Conservation (phyloP, 2,113 vertebrate genomes). For the Mystacornis crossleyi region DNA sequence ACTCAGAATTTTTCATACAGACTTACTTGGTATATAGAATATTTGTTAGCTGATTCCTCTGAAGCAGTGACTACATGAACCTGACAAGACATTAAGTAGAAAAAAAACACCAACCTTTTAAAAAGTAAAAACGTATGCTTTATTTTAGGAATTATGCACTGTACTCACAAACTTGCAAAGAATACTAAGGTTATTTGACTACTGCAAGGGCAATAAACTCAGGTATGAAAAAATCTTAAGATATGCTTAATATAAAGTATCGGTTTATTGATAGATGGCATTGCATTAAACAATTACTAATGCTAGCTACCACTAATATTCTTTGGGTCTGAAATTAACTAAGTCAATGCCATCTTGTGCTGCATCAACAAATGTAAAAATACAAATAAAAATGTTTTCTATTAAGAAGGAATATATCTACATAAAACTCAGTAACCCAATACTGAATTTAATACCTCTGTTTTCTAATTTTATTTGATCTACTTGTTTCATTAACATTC, state of each 20-base stretch:
- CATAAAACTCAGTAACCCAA: background rate
- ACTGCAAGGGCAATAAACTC: background rate
- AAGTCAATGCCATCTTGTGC: background rate
- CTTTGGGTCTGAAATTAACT: background rate
- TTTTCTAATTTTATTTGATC: background rate
- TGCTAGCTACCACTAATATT: background rate
- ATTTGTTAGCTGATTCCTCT: slow-evolving; percentile 69
- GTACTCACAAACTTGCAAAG: background rate
- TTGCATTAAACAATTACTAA: background rate
- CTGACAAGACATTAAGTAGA: slow-evolving; percentile 53
- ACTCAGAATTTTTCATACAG: background rate
- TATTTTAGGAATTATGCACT: background rate
- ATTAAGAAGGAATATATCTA: background rate
- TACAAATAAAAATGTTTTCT: background rate
- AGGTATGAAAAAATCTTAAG: background rate
- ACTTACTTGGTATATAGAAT: slow-evolving; percentile 77
- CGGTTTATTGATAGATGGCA: background rate
- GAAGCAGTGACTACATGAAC: slow-evolving; percentile 74
- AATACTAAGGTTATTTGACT: background rate
- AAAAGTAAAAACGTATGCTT: background rate
- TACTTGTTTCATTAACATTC: background rate
- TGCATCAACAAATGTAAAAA: background rate
- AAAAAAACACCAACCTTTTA: background rate
- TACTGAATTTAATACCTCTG: background rate
- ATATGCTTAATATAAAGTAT: background rate